Percentiles rank a stretch among this genome's conserved stretches.
Evolutionary conservation across 2,888 invertebrate genomes (phyloP).

Genomic region (Harpalus rufipes): DNA sequence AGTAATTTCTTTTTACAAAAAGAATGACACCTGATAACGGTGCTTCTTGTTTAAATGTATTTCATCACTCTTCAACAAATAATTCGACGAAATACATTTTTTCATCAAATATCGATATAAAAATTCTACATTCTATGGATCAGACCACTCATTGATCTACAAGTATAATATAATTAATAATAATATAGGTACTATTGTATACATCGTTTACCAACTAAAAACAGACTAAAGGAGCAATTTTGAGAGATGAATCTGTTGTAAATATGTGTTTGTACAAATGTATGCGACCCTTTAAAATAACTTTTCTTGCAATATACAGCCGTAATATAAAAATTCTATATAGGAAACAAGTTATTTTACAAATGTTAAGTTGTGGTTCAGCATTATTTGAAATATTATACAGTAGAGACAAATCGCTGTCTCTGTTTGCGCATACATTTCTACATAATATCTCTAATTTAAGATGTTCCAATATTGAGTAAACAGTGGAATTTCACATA

Average conservation of each 20-base stretch:
- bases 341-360: constrained; percentile 60
- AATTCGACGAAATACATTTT: constrained; percentile 65
- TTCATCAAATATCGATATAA: constrained; percentile 71
- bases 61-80: constrained; percentile 61
- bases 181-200: constrained; percentile 66
- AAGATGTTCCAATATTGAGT: not conserved
- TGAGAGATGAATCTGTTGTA: constrained; percentile 8
- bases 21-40: constrained; percentile 47
- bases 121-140: constrained; percentile 77
- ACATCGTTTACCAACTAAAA: constrained; percentile 63
- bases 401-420: constrained; percentile 20
- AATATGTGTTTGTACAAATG: constrained; percentile 21
- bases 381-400: constrained; percentile 16
- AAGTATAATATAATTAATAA: constrained; percentile 65
- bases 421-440: constrained; percentile 27
- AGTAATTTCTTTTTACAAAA: constrained; percentile 58
- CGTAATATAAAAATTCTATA: constrained; percentile 56
- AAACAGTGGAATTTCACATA: constrained; percentile 50
- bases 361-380: constrained; percentile 29
- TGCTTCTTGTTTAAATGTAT: constrained; percentile 62
- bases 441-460: constrained; percentile 11
- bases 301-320: constrained; percentile 16
- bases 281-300: constrained; percentile 15
- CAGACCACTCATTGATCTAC: constrained; percentile 73
- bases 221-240: constrained; percentile 39